Evolutionary conservation across 2,113 vertebrate genomes (phyloP).

Genomic region (Scortum barcoo): DNA sequence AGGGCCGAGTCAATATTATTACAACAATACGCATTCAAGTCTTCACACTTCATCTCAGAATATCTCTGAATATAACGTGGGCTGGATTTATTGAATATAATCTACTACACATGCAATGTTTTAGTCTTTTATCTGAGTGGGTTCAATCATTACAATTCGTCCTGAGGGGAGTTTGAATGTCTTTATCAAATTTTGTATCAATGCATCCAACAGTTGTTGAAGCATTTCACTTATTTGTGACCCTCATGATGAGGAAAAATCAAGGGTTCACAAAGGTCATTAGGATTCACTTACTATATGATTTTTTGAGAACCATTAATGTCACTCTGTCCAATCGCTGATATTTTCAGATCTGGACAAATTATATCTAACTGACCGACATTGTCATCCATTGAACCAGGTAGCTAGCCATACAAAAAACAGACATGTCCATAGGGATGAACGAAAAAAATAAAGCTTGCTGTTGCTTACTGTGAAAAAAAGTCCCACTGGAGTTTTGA

Average conservation of each 20-base stretch:
- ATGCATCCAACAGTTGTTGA: not conserved
- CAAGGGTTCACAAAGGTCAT: not conserved
- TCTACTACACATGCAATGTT: not conserved
- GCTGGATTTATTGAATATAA: not conserved
- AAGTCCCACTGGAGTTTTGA: not conserved
- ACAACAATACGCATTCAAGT: not conserved
- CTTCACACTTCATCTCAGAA: conserved; percentile 4
- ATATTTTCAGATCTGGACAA: not conserved
- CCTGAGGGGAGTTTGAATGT: not conserved
- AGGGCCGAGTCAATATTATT: conserved; percentile 26
- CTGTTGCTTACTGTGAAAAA: not conserved
- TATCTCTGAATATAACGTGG: not conserved
- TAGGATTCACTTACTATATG: not conserved
- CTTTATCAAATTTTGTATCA: not conserved
- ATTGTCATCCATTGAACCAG: not conserved
- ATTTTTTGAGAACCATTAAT: not conserved
- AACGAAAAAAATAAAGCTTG: not conserved
- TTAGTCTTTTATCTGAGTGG: not conserved
- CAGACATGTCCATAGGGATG: not conserved
- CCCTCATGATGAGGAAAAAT: not conserved
- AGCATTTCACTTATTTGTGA: not conserved
- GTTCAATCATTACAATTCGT: not conserved
- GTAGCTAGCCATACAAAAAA: not conserved
- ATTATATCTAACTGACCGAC: not conserved
- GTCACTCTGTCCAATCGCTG: not conserved